Evolutionary conservation across 2,888 invertebrate genomes (phyloP), one percentile per base, ranked within the genome.

Genomic region (Syrista parreyssii): DNA sequence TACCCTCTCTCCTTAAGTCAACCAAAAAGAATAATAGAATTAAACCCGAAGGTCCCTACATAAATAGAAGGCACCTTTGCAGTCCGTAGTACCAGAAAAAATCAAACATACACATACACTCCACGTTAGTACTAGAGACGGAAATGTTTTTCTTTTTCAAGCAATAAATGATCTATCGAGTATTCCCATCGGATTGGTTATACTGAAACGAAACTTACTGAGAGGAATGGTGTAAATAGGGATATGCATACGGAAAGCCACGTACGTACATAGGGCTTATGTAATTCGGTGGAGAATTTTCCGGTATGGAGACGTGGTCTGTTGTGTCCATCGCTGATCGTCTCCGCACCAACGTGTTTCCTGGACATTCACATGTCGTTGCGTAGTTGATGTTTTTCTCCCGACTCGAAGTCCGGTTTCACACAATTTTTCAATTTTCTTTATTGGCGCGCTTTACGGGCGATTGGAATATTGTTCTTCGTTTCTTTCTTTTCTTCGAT

Each of bases 111-210:
- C 35, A 11, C 35, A 12, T 12, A 35, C 35, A 35, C 15, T 40
- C 23, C 23, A 40, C 23, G 15, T 40, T 40, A 40, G 40, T 9
- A 34, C 40, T 23, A 40, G 23, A 23, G 40, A 40, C 40, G 40
- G 23, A 40, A 23, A 40, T 40, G 40, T 40, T 40, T 23, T 40
- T 40, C 40, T 40, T 40, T 15, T 40, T 40, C 2, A 40, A 40
- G 40, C 40, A 40, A 40, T 40, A 40, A 40, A 40, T 40, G 12
- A 69, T 32, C 30, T 30, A 32, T 30, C 32, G 32, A 69, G 71
- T 69, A 69, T 69, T 69, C 32, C 71, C 71, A 32, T 69, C 32
- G 30, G 71, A 69, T 69, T 69, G 71, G 71, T 69, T 69, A 69
- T 69, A 69, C 15, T 1, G 32, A 30, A 69, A 69, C 31, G 30